Evolutionary conservation across 2,888 invertebrate species (phyloP).

Genomic region (Drosophila formosana): DNA sequence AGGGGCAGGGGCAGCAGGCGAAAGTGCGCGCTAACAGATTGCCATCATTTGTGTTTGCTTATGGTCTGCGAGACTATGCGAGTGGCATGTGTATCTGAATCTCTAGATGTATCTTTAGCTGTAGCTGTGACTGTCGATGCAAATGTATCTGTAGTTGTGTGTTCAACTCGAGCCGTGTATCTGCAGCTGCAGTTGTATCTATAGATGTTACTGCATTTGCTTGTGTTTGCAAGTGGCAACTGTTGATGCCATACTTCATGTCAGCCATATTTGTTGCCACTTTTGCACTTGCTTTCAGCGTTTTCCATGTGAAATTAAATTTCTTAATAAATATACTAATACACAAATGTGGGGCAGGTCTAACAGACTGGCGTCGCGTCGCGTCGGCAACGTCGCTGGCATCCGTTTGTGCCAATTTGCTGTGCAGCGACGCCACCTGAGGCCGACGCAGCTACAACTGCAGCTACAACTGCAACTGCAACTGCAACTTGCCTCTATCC

Average conservation of each 20-base stretch:
- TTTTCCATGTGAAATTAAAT: constrained; percentile 46
- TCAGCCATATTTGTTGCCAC: constrained; percentile 42
- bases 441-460: constrained; percentile 14
- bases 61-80: constrained; percentile 38
- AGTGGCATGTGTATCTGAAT: constrained; percentile 12
- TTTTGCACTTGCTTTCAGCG: constrained; percentile 10
- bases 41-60: constrained; percentile 73
- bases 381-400: constrained; percentile 52
- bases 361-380: constrained; percentile 11
- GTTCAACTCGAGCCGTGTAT: too few relatives aligned
- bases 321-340: constrained; percentile 48
- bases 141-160: background rate
- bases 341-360: background rate
- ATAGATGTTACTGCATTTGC: background rate
- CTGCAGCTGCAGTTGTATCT: too few relatives aligned
- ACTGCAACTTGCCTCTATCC: background rate
- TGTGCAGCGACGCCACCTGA: constrained; percentile 58
- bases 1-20: background rate
- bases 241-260: constrained; percentile 30
- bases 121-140: constrained; percentile 12
- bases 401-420: constrained; percentile 75
- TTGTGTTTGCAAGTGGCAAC: constrained; percentile 10
- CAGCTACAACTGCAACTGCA: background rate
- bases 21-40: constrained; percentile 57
- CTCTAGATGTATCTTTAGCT: constrained; percentile 13